These are phyloP conservation scores for Pogonocherus hispidulus DNA, from an alignment of 2,888 invertebrate genomes.

Conservation along the genomic window DNA sequence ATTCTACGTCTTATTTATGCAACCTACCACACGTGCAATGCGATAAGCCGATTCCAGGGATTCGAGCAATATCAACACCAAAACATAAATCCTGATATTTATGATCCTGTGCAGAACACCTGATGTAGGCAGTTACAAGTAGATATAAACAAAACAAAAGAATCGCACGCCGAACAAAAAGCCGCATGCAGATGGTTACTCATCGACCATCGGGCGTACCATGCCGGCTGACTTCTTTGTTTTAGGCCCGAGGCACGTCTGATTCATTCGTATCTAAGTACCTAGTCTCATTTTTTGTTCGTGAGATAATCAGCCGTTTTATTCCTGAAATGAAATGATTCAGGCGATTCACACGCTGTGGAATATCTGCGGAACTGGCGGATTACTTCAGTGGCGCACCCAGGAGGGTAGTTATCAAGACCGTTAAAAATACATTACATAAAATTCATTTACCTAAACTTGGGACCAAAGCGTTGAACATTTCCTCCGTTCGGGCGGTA, in stretches of 20 bases:
- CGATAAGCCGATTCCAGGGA: background rate
- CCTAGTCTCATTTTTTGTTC: background rate
- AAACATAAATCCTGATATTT: background rate
- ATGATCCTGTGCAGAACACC: background rate
- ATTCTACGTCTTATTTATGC: background rate
- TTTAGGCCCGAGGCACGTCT: background rate
- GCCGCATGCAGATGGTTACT: background rate
- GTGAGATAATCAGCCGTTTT: background rate
- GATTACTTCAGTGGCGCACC: too few species aligned
- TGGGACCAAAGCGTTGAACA: too few species aligned
- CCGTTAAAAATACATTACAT: too few species aligned
- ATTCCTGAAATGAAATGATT: background rate
- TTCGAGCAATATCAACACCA: background rate
- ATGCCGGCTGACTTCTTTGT: background rate
- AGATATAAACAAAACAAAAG: background rate
- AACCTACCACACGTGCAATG: too few species aligned
- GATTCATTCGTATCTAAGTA: background rate
- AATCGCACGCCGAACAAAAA: background rate
- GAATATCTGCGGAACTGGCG: background rate
- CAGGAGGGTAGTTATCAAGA: too few species aligned
- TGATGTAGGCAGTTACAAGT: background rate
- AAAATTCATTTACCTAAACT: too few species aligned
- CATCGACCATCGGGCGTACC: too few species aligned
- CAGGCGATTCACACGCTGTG: too few species aligned
- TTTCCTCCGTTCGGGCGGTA: too few species aligned